Base-by-base conservation (phyloP, 2,888 invertebrate genomes). In the Prenolepis imparis region DNA sequence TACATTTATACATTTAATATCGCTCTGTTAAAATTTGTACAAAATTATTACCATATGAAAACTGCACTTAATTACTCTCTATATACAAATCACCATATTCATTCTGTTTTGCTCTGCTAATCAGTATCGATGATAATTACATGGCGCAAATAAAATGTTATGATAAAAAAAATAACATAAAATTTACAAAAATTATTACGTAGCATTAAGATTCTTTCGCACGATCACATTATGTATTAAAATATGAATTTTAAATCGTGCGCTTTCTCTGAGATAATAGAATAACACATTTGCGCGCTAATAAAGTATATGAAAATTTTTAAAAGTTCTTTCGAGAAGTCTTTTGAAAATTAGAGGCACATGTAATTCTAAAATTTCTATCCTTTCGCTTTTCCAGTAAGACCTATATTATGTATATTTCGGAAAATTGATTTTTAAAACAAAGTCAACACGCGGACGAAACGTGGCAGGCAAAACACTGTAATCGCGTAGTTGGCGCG, bases 401-500 rank as follows among this genome's bases (percentile, higher is more conserved):
- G 32, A 4, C 21, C 18, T 18, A 67, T 39, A 3, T 48, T 15
- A 15, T 24, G 5, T 8, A 28, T 28, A 70, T 55, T 70, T 72
- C n/a, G 39, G 36, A 70, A 55, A 72, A 77, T 52, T 55, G 28
- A 55, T 55, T 55, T 5, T 28, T n/a, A 5, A 28, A 55, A 70
- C 15, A 39, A 39, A 39, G 28, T 15, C 39, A 77, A 70, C 15
- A 39, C 12, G 12, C 55, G 39, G 39, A 9, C 24, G 24, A 68
- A 55, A n/a, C 12, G 15, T 52, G n/a, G 52, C n/a, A 24, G 24
- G 24, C 52, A 72, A 72, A 77, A 77, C 75, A 55, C 15, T 36
- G 18, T 39, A 66, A 39, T 41, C 64, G 64, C 64, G 64, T 72
- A 52, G 36, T 75, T 68, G 6, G 39, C 55, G 72, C 52, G 39